Evolutionary conservation across 2,797 vertebrate species (phyloP), one percentile per base, ranked within the genome.

Genomic region (Trachops cirrhosus): DNA sequence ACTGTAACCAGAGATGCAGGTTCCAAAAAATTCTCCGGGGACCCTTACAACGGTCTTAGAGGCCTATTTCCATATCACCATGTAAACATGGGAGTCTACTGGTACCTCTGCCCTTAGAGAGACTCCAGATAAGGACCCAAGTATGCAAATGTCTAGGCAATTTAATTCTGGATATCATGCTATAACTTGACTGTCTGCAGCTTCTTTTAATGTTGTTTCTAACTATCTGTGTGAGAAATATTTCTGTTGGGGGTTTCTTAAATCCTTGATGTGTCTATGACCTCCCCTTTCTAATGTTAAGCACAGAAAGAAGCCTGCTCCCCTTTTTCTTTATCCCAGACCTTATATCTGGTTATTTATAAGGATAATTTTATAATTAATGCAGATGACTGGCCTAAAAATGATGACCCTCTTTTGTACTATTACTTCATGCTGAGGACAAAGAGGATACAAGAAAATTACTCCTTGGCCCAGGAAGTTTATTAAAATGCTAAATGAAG

Each of bases 401-500:
- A 94, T 96, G 96, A 97, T 98, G 95, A 96, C 96, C 95, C 95
- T 96, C 94, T 97, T 97, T 97, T 97, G 96, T 97, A 95, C 96
- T 96, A 95, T 97, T 97, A 96, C 97, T 97, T 98, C 96, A 98
- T 93, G 84, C 93, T 59, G 95, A 97, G 97, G 97, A 98, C 97
- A 97, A 95, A 98, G 94, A 98, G 94, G 97, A 97, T 96, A 96
- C 94, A 97, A 97, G 97, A 97, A 97, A 98, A 98, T 97, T 97
- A 97, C 97, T 97, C 96, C 95, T 97, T 97, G 97, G 97, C 97
- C 96, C 91, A 96, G 97, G 97, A 97, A 97, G 97, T 98, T 98
- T 98, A 97, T 98, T 97, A 97, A 98, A 97, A 97, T 97, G 97
- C 97, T 98, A 97, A 97, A 97, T 97, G 97, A 97, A 97, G 97